Conservation (phyloP, 1,140 invertebrate species). For the Apis dorsata region DNA sequence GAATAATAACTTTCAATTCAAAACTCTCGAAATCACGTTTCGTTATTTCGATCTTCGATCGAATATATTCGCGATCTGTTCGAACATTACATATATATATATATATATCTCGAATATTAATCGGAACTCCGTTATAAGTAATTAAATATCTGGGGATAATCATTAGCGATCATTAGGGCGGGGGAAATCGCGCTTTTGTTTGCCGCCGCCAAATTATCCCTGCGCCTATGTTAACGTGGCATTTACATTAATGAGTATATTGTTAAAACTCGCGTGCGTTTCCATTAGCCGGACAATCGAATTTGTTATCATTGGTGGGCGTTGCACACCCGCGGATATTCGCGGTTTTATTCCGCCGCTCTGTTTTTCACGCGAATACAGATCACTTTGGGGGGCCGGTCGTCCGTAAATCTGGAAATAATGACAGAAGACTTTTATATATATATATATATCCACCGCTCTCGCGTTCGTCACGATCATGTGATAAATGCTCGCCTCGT, state of each 20-base stretch:
- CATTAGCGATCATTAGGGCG: constrained; percentile 54
- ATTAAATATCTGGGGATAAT: constrained; percentile 76
- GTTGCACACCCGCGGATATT: background rate
- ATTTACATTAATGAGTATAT: constrained; percentile 77
- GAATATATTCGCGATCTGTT: too few species aligned
- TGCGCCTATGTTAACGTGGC: constrained; percentile 64
- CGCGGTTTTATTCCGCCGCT: background rate
- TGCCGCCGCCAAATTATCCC: constrained; percentile 67
- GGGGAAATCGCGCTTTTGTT: constrained; percentile 64
- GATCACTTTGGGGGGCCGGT: constrained; percentile 23
- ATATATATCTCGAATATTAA: constrained; percentile 39
- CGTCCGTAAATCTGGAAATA: constrained; percentile 29
- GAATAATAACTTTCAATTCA: too few species aligned
- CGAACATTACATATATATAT: too few species aligned
- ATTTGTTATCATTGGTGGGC: constrained; percentile 68
- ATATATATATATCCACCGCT: background rate
- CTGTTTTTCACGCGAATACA: constrained; percentile 12
- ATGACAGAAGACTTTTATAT: constrained; percentile 14
- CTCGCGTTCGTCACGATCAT: background rate
- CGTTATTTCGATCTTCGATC: too few species aligned
- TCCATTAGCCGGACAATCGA: constrained; percentile 71
- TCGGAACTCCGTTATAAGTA: constrained; percentile 67
- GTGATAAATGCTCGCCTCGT: background rate
- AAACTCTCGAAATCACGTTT: background rate
- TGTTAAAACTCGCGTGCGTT: constrained; percentile 75